phyloP scores from a whole-genome alignment of 1,140 invertebrate genomes.

The Batillaria attramentaria region DNA sequence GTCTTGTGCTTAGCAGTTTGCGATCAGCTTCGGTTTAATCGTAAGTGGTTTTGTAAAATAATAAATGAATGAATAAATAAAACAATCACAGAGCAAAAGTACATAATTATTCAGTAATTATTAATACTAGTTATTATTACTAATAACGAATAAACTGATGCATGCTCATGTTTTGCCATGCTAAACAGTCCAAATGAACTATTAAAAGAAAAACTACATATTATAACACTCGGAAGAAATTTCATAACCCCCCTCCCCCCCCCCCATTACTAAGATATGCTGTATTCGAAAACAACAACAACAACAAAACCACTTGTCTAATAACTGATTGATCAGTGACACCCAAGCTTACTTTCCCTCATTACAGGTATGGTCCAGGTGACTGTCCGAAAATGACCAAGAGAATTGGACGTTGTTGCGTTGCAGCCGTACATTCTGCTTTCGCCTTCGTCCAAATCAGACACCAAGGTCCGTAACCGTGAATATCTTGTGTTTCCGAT shows the following conservation, averaged over 20 bases:
- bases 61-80: neutral
- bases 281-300: neutral
- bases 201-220: neutral
- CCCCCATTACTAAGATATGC: neutral
- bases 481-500: neutral
- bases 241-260: no score
- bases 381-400: neutral
- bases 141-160: no score
- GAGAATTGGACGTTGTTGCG: neutral
- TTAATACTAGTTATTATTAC: no score
- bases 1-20: no score
- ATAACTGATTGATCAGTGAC: no score
- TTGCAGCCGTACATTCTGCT: neutral
- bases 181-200: neutral
- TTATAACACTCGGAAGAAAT: neutral
- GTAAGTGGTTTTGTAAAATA: neutral
- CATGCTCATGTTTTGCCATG: neutral
- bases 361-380: neutral
- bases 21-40: no score
- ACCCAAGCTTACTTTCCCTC: neutral
- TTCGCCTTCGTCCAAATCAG: conserved; percentile 14
- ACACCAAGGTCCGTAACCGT: conserved; percentile 2
- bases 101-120: no score
- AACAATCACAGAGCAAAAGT: no score
- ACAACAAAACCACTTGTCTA: neutral